These are phyloP conservation scores for Coccyzus lansbergi DNA, from an alignment of 2,797 vertebrate genomes.

Conservation along the genomic window DNA sequence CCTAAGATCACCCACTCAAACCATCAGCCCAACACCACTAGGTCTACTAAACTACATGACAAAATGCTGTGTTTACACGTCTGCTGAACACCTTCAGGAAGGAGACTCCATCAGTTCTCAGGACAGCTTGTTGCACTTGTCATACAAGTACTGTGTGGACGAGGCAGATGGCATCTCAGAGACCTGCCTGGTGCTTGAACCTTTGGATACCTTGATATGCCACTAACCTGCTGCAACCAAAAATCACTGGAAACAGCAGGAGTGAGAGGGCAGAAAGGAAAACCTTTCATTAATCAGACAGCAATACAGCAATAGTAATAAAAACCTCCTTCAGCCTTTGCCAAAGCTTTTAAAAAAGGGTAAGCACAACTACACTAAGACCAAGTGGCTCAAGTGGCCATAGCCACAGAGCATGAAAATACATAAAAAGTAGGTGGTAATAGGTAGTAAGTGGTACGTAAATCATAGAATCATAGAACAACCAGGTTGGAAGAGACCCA, in stretches of 20 bases:
- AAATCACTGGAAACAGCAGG: not conserved
- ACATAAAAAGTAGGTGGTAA: too few relatives aligned
- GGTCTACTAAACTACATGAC: too few relatives aligned
- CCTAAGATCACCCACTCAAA: too few relatives aligned
- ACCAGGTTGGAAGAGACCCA: too few relatives aligned
- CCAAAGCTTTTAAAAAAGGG: not conserved
- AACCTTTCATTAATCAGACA: not conserved
- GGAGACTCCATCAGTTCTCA: too few relatives aligned
- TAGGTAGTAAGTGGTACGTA: too few relatives aligned
- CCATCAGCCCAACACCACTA: too few relatives aligned
- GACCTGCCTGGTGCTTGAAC: rapidly evolving
- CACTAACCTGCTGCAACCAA: not conserved
- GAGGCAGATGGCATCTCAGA: not conserved
- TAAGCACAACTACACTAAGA: not conserved
- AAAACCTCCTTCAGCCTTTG: not conserved
- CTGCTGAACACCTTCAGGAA: too few relatives aligned
- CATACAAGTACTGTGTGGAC: not conserved
- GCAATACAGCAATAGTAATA: not conserved
- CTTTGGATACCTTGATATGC: not conserved
- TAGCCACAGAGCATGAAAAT: not conserved
- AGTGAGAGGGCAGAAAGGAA: not conserved
- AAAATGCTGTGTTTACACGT: too few relatives aligned
- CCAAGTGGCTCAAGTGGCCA: not conserved
- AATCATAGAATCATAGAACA: too few relatives aligned
- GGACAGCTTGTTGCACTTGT: not conserved